Percentiles rank a stretch among this genome's conserved stretches.
Conservation (phyloP, 1,140 invertebrate species). For the Anastatus disparis region DNA sequence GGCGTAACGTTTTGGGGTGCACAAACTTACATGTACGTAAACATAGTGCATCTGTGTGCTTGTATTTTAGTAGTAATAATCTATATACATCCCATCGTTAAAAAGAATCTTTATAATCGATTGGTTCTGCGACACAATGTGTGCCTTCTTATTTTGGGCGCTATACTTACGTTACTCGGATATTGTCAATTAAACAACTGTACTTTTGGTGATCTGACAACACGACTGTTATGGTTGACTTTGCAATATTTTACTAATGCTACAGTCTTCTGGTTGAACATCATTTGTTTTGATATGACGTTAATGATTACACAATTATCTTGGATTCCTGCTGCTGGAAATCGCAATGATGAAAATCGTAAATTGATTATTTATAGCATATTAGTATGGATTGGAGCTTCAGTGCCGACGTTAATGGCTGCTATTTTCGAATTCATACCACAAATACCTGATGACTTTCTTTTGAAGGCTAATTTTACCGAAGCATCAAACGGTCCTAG, state of each 20-base stretch:
- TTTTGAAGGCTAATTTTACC: conserved; percentile 50
- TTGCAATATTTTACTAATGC: conserved; percentile 56
- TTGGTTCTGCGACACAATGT: conserved; percentile 55
- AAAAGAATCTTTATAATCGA: conserved; percentile 52
- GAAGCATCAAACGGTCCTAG: conserved; percentile 46
- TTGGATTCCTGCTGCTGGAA: conserved; percentile 43
- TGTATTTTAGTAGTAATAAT: conserved; percentile 51
- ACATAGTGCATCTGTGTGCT: conserved; percentile 53
- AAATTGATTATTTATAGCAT: conserved; percentile 47
- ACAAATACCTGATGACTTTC: conserved; percentile 46
- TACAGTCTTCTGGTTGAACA: conserved; percentile 57
- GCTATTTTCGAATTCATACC: conserved; percentile 50
- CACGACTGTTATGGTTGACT: conserved; percentile 49
- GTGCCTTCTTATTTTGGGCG: conserved; percentile 49
- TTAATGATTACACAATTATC: conserved; percentile 52
- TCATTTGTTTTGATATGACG: conserved; percentile 58
- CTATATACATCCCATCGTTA: conserved; percentile 51
- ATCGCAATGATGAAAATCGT: conserved; percentile 42
- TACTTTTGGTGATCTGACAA: conserved; percentile 36
- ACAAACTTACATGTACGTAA: conserved; percentile 56
- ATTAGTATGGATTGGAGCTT: conserved; percentile 47
- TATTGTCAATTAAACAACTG: conserved; percentile 46
- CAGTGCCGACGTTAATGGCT: conserved; percentile 48
- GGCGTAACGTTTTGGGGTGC: conserved; percentile 54
- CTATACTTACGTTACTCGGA: conserved; percentile 45